These are phyloP conservation scores for Drosophila malerkotliana DNA, from an alignment of 1,140 invertebrate species.

Conservation along the genomic window DNA sequence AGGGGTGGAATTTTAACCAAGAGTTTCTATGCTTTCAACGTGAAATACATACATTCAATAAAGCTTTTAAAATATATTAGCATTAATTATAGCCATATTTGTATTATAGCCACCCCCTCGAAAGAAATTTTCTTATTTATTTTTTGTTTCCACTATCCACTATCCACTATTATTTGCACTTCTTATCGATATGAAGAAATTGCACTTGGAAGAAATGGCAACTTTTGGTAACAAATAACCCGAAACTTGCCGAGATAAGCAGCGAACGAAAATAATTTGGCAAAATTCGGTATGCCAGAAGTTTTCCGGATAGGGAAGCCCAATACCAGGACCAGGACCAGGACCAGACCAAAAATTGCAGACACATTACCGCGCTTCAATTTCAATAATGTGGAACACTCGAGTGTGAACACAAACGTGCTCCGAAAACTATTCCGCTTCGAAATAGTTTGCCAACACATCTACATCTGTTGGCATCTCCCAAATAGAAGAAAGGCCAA, in stretches of 20 bases:
- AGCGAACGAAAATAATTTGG: slow-evolving; percentile 67
- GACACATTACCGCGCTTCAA: slow-evolving; percentile 49
- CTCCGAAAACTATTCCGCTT: slow-evolving; percentile 54
- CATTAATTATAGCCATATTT: neutral
- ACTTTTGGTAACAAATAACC: slow-evolving; percentile 62
- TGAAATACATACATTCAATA: too few relatives aligned
- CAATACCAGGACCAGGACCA: slow-evolving; percentile 2
- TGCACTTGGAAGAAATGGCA: slow-evolving; percentile 23
- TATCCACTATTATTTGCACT: slow-evolving; percentile 42
- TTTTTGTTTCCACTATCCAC: neutral
- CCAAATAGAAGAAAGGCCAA: slow-evolving; percentile 47
- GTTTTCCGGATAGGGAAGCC: slow-evolving; percentile 30
- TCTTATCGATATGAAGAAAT: slow-evolving; percentile 39
- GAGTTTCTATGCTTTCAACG: too few relatives aligned
- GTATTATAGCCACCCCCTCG: neutral
- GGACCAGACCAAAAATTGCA: slow-evolving; percentile 46
- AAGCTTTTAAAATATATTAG: neutral
- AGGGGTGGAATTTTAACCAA: slow-evolving; percentile 2
- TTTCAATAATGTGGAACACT: slow-evolving; percentile 75
- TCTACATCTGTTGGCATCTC: slow-evolving; percentile 51
- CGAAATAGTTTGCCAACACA: slow-evolving; percentile 68
- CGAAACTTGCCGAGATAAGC: slow-evolving; percentile 50
- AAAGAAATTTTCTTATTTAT: neutral
- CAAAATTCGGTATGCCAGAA: slow-evolving; percentile 62
- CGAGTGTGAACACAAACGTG: slow-evolving; percentile 69